A percentile compares a stretch with the other conserved stretches of the same genome.
These are phyloP conservation scores for Drosophila mettleri DNA, from an alignment of 2,888 invertebrate genomes.

Conservation along the genomic window DNA sequence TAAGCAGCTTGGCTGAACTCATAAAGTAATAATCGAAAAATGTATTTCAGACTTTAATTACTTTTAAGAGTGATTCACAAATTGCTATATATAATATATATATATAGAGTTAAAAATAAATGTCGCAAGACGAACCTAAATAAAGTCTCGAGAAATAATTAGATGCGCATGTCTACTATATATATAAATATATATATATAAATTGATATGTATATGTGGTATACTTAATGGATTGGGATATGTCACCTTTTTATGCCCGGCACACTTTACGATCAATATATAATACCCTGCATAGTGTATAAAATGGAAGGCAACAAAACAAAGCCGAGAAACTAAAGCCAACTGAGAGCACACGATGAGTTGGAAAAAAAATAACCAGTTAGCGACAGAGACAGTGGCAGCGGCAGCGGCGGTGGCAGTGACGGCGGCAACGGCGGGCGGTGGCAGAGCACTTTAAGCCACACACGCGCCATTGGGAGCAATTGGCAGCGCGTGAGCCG, in stretches of 20 bases:
- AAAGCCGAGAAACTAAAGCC: constrained; percentile 35
- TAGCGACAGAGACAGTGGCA: constrained; percentile 10
- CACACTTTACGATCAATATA: constrained; percentile 7
- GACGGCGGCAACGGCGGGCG: constrained; percentile 41
- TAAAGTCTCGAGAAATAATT: neutral
- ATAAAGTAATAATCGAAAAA: neutral
- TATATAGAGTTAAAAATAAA: neutral
- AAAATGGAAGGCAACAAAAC: constrained; percentile 19
- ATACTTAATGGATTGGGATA: neutral
- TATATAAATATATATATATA: neutral
- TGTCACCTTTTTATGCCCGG: constrained; percentile 1
- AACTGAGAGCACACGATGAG: constrained; percentile 54
- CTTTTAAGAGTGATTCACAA: neutral
- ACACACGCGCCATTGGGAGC: constrained; percentile 70
- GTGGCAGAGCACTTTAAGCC: constrained; percentile 62
- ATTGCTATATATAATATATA: no score
- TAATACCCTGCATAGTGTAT: constrained; percentile 10
- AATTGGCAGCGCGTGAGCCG: constrained; percentile 69
- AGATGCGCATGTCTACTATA: constrained; percentile 6
- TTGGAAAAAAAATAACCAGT: constrained; percentile 47
- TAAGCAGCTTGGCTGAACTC: neutral
- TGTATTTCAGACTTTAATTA: neutral
- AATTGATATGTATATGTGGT: no score
- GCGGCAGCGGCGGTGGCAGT: constrained; percentile 4
- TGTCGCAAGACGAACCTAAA: neutral